Base-by-base conservation (phyloP, 2,113 vertebrate species). In the Muntiacus muntjak region DNA sequence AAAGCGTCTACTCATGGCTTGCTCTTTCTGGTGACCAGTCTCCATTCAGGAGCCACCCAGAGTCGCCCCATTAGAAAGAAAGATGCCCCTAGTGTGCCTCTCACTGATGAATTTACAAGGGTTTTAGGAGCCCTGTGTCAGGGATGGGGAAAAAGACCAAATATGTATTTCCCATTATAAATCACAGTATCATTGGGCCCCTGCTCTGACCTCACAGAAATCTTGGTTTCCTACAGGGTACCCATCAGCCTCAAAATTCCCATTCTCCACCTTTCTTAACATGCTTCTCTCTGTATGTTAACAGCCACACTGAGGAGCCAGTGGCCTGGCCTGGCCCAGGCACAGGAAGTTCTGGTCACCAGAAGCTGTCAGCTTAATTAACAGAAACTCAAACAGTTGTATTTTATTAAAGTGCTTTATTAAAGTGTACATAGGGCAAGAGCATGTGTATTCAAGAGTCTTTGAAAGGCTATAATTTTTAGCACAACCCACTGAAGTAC, bases 391-490 rank as follows among this genome's bases (percentile, higher is more conserved):
- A 47, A 81, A 95, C 14, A 54, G 28, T 58, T 45, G 36, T 21
- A 74, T 74, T 40, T 74, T 74, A 74, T 40, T 40, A 47, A 95
- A 92, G 43, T 74, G 50, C 57, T 74, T 74, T 74, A 74, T 74
- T 74, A 47, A 95, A 90, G n/a, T 74, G 36, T 62, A 16, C 93
- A n/a, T 1, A 67, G 17, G 26, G 82, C 82, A 60, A 67, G 84
- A 74, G 40, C 40, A 4, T 28, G 2, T 28, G 81, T 58, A 64
- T 5, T 21, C 33, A 52, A 94, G 88, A 55, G 16, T n/a, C 57
- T 96, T 36, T 23, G 92, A 76, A 96, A 96, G n/a, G 55, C 83
- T 78, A 11, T 95, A 19, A 58, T 57, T 81, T 57, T 92, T 85
- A 94, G 47, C 82, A 78, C 12, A 60, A 55, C n/a, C 79, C 88